These are phyloP conservation scores for Mayetiola destructor DNA, from an alignment of 2,888 invertebrate genomes.

Conservation along the genomic window DNA sequence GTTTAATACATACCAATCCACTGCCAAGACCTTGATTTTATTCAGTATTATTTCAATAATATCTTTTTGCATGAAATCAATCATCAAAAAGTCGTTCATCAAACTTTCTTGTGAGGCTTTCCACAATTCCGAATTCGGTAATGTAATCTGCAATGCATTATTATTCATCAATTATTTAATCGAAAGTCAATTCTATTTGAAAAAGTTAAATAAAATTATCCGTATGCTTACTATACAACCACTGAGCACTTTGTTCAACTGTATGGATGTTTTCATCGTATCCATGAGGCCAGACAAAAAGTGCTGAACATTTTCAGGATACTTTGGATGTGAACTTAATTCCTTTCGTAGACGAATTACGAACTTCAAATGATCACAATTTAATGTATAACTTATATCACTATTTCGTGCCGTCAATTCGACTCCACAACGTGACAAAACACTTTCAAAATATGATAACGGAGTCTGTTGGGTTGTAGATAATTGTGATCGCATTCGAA, in stretches of 20 bases:
- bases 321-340: slow-evolving; percentile 36
- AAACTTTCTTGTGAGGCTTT: slow-evolving; percentile 41
- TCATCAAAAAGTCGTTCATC: slow-evolving; percentile 46
- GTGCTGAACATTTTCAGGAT: slow-evolving; percentile 41
- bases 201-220: not conserved
- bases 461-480: slow-evolving; percentile 24
- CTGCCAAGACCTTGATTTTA: slow-evolving; percentile 43
- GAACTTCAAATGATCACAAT: slow-evolving; percentile 37
- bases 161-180: too few species aligned
- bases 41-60: slow-evolving; percentile 46
- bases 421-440: slow-evolving; percentile 29
- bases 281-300: slow-evolving; percentile 39
- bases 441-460: slow-evolving; percentile 31
- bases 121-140: slow-evolving; percentile 26
- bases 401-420: not conserved
- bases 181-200: too few species aligned
- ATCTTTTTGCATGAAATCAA: slow-evolving; percentile 45
- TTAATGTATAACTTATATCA: not conserved
- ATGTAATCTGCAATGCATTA: slow-evolving; percentile 23
- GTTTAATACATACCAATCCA: slow-evolving; percentile 34
- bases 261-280: slow-evolving; percentile 27
- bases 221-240: slow-evolving; percentile 24
- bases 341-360: slow-evolving; percentile 37
- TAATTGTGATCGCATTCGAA: slow-evolving; percentile 27
- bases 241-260: slow-evolving; percentile 27